phyloP scores from a whole-genome alignment of 2,797 vertebrate species.

The Cichlasoma orientale region DNA sequence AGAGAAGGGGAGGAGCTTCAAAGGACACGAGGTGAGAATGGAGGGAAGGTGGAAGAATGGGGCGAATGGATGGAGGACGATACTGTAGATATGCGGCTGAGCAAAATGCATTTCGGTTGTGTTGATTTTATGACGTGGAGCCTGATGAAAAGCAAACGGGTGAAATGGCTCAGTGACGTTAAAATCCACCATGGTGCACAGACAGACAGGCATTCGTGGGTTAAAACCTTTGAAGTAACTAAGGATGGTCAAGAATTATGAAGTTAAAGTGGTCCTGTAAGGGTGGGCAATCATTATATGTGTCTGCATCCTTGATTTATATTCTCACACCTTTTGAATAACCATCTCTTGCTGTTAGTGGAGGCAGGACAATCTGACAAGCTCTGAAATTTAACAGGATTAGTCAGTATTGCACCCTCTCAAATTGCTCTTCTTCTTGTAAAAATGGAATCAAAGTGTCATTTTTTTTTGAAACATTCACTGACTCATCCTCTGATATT shows the following conservation, averaged over 20 bases:
- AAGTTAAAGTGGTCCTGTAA: not conserved
- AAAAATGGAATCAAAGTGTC: conserved; percentile 46
- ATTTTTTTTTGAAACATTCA: conserved; percentile 10
- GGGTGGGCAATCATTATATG: not conserved
- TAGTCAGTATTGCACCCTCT: conserved; percentile 40
- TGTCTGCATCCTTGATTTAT: conserved; percentile 1
- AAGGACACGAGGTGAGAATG: conserved; percentile 62
- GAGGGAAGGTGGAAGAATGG: conserved; percentile 64
- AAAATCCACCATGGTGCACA: conserved; percentile 12
- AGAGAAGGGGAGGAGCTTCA: conserved; percentile 36
- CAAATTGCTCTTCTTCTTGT: conserved; percentile 30
- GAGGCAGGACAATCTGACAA: conserved; percentile 37
- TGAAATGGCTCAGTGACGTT: conserved; percentile 54
- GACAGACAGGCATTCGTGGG: conserved; percentile 13
- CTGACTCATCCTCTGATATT: conserved; percentile 35
- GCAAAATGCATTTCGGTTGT: conserved; percentile 63
- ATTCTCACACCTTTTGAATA: conserved; percentile 38
- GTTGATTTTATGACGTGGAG: conserved; percentile 62
- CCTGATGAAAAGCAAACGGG: conserved; percentile 46
- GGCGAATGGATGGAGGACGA: conserved; percentile 75
- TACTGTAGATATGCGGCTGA: conserved; percentile 52
- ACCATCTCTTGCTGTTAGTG: conserved; percentile 48
- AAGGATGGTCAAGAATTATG: not conserved
- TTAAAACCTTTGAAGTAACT: conserved; percentile 24
- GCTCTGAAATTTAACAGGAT: conserved; percentile 48